phyloP scores from a whole-genome alignment of 2,888 invertebrate genomes.

The Entomobrya multifasciata region DNA sequence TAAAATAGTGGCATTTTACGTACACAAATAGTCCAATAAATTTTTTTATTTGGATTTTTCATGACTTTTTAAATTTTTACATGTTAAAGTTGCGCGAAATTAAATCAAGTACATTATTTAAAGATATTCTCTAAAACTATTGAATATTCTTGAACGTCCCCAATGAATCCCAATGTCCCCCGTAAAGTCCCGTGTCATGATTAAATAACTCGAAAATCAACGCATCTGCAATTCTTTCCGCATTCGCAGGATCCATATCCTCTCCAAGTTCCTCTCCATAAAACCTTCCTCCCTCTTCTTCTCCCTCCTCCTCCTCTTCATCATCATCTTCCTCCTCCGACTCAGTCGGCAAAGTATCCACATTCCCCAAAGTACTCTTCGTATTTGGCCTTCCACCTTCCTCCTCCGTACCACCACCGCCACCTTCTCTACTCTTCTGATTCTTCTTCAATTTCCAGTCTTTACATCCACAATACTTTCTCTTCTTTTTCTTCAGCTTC shows the following conservation, averaged over 20 bases:
- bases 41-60: no score
- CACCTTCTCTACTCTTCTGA: neutral
- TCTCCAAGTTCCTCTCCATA: no score
- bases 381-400: neutral
- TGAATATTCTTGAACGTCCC: no score
- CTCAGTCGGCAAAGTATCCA: neutral
- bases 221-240: neutral
- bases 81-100: no score
- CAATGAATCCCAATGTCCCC: no score
- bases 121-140: neutral
- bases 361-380: neutral
- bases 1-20: no score
- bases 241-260: neutral
- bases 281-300: neutral
- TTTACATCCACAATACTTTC: conserved; percentile 64
- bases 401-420: neutral
- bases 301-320: conserved; percentile 22
- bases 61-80: no score
- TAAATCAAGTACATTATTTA: no score
- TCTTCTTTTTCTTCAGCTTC: neutral
- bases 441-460: conserved; percentile 50
- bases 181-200: no score
- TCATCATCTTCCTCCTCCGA: conserved; percentile 23
- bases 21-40: no score
- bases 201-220: neutral